Percentiles rank a stretch among this genome's conserved stretches.
Evolutionary conservation across 2,113 vertebrate species (phyloP).

Genomic region (Heterocephalus glaber): DNA sequence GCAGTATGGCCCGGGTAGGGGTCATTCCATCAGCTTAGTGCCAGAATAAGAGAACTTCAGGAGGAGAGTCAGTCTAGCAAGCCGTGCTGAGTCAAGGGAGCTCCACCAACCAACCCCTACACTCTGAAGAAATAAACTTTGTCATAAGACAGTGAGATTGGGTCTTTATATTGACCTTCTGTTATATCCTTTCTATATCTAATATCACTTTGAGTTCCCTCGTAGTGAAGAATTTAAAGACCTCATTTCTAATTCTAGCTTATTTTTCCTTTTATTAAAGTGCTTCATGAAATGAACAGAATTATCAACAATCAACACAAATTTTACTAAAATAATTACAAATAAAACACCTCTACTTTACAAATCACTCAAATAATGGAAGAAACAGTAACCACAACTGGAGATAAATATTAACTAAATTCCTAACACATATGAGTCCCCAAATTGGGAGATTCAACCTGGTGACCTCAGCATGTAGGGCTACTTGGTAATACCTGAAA

Average conservation of each 20-base stretch:
- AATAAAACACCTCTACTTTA: constrained; percentile 48
- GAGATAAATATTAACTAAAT: constrained; percentile 10
- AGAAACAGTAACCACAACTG: constrained; percentile 10
- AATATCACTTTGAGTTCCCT: neutral
- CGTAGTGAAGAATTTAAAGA: neutral
- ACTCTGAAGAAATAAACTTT: neutral
- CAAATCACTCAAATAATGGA: constrained; percentile 31
- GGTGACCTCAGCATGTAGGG: neutral
- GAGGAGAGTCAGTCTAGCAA: neutral
- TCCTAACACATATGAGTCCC: neutral
- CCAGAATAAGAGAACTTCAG: neutral
- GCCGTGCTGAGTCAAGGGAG: neutral
- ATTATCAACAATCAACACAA: constrained; percentile 50
- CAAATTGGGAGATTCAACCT: constrained; percentile 13
- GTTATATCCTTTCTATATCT: neutral
- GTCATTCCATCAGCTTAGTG: neutral
- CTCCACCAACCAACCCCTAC: neutral
- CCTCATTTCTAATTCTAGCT: constrained; percentile 47
- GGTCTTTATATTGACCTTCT: neutral
- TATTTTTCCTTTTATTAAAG: constrained; percentile 75
- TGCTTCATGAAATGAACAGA: constrained; percentile 62
- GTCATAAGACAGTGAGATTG: neutral
- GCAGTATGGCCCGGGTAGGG: neutral
- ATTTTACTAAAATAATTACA: constrained; percentile 58
- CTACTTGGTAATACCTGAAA: neutral